These are phyloP conservation scores for Neelides folsomi DNA, from an alignment of 2,888 invertebrate genomes.

Conservation along the genomic window DNA sequence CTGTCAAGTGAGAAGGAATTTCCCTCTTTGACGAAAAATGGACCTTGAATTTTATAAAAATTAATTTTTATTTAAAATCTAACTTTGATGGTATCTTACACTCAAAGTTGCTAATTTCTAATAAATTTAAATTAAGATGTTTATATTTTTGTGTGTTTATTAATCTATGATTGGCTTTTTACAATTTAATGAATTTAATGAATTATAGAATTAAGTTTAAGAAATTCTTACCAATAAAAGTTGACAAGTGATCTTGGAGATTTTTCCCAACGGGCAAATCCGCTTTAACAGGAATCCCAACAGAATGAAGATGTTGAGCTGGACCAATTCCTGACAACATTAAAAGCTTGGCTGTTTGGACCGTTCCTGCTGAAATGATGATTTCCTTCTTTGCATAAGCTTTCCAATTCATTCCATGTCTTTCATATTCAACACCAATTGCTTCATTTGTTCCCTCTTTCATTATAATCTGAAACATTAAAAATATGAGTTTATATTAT, in stretches of 20 bases:
- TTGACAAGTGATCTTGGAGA: slow-evolving; percentile 20
- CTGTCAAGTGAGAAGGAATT: slow-evolving; percentile 25
- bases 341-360: slow-evolving; percentile 20
- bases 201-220: no score
- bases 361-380: slow-evolving; percentile 16
- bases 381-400: no score
- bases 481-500: no score
- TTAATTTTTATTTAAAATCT: no score
- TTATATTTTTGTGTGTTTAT: no score
- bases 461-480: no score
- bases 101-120: no score
- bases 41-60: slow-evolving; percentile 11
- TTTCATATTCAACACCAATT: slow-evolving; percentile 24
- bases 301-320: slow-evolving; percentile 20
- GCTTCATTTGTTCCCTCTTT: slow-evolving; percentile 10
- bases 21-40: slow-evolving; percentile 24
- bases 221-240: slow-evolving; percentile 10
- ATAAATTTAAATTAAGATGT: no score
- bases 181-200: no score
- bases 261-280: slow-evolving; percentile 30
- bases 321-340: slow-evolving; percentile 30
- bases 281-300: slow-evolving; percentile 18
- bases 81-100: no score
- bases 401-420: slow-evolving; percentile 19
- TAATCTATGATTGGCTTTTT: no score